Evolutionary conservation across 2,797 vertebrate species (phyloP).

Genomic region (Hafferia zeledoni): DNA sequence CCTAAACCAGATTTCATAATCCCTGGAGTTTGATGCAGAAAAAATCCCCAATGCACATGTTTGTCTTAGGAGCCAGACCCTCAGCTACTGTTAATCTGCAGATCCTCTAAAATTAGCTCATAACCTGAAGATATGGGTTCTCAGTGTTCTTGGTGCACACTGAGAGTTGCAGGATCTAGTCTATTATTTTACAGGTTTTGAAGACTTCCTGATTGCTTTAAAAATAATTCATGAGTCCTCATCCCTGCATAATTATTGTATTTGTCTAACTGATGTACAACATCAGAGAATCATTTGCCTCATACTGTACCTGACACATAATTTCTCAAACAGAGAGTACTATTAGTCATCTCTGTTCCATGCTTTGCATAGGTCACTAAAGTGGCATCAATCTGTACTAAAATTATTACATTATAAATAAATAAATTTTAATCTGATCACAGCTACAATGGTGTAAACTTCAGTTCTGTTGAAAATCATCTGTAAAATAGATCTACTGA

Average conservation of each 20-base stretch:
- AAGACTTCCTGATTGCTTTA: background rate
- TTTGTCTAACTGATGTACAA: constrained; percentile 7
- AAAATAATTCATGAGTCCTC: constrained; percentile 2
- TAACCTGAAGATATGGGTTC: background rate
- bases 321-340: constrained; percentile 30
- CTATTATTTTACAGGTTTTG: background rate
- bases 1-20: background rate
- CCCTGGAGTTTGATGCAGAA: background rate
- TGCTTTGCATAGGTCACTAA: background rate
- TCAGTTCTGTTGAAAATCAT: background rate
- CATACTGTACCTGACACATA: background rate
- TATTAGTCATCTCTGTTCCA: background rate
- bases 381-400: background rate
- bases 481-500: background rate
- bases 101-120: background rate
- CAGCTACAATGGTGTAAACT: background rate
- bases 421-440: background rate
- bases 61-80: background rate
- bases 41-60: accelerated
- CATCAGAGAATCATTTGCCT: constrained; percentile 18
- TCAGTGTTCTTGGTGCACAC: background rate
- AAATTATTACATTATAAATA: background rate
- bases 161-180: background rate
- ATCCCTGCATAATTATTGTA: background rate
- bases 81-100: background rate